Base-by-base conservation (phyloP, 1,140 invertebrate genomes). In the Lordiphosa mommai region DNA sequence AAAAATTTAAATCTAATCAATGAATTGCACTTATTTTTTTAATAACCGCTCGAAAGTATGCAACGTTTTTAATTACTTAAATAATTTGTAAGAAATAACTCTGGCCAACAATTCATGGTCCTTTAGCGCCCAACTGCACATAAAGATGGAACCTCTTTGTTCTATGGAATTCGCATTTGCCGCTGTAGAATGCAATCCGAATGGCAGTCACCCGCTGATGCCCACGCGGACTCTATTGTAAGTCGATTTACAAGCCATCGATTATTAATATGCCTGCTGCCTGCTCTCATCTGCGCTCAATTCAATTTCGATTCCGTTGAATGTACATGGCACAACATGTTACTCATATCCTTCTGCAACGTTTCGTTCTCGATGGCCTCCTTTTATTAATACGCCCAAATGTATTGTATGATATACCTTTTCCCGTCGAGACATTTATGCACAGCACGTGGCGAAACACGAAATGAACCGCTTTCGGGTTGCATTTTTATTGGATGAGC, bases 401-500 rank as follows among this genome's bases (percentile, higher is more conserved):
- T 36, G 66, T 68, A 63, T 71, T 58, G 64, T 71, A 50, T 37
- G 23, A 16, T 10, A 33, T 48, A 66, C 60, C 66, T 63, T 71
- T 55, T 17, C 37, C 49, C 10, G 58, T 59, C 52, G 58, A 59
- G 23, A 71, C 77, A 76, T 82, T 84, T 77, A 84, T 84, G 77
- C 77, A 59, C 48, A 69, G 65, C 77, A 69, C 77, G 77, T 84
- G 43, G 40, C 44, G 37, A 64, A 69, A 77, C 72, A 77, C 64
- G 58, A 67, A 67, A 61, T 82, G 70, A 68, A 53, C 50, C 68
- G 66, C 77, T 79, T 84, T 27, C 70, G 69, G 72, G 77, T 84
- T 84, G 77, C 72, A 77, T 84, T 84, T 84, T 84, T 84, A 84
- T 84, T 84, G 72, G 72, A 69, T 77, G 69, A 57, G 66, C 71